Base-by-base conservation (phyloP, 1,140 invertebrate genomes). In the Bathynomus jamesi region DNA sequence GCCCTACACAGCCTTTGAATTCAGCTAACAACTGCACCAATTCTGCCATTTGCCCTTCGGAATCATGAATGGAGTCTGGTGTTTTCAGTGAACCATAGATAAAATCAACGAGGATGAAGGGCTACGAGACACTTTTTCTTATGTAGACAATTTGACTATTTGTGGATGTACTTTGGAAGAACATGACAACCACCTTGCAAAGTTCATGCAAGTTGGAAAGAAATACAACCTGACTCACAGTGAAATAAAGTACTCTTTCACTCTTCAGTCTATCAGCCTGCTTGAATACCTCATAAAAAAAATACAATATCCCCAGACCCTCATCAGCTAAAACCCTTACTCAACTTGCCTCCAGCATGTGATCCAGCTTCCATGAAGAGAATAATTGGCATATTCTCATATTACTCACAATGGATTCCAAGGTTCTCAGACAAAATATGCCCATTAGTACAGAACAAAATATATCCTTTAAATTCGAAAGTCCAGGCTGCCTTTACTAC, bases 1-100 rank as follows among this genome's bases (percentile, higher is more conserved):
- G 65, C 31, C 70, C 11, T 76, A 78, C 30, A 79, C 63, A 17
- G 76, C 76, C n/a, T 73, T 79, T 73, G 64, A 76, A 65, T 62
- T 76, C 24, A 27, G 7, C 29, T 10, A 40, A 11, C 65, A 78
- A 46, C 67, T 73, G 4, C 70, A 40, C 25, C 73, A 73, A 61
- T 75, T 67, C 65, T 69, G 30, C 28, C 65, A 65, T 21, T 72
- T 80, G 46, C 76, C 77, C n/a, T 79, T 77, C 66, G 79, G 79
- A 2, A 25, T 80, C 2, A 75, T 70, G 3, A 76, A 78, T 72
- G 68, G 69, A 30, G 71, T 73, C 4, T 3, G 71, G n/a, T 27
- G 71, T 53, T 78, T 68, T 53, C 76, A 62, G 64, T 3, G 64
- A 30, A 69, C 61, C 2, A 69, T 62, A 1, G 40, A 69, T 11